phyloP scores from a whole-genome alignment of 2,113 vertebrate genomes.

The Peucedramus taeniatus region DNA sequence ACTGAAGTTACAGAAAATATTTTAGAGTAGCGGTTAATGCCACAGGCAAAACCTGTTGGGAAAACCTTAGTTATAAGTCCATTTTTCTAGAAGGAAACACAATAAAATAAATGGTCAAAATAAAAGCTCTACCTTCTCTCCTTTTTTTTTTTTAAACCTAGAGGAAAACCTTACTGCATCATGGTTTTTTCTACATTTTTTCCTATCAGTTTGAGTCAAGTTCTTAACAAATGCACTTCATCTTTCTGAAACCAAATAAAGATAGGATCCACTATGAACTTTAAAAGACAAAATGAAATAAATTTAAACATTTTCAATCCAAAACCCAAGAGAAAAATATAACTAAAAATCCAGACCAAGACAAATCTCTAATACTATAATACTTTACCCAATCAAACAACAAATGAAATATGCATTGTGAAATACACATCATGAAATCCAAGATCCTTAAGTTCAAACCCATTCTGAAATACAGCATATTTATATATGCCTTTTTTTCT shows the following conservation, averaged over 20 bases:
- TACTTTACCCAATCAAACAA: background rate
- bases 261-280: background rate
- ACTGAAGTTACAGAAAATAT: background rate
- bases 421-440: background rate
- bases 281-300: background rate
- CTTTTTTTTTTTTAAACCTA: background rate
- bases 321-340: background rate
- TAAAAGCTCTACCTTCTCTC: background rate
- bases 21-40: background rate
- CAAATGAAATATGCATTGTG: rapidly evolving
- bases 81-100: background rate
- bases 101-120: background rate
- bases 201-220: background rate
- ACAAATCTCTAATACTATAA: background rate
- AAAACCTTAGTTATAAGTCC: background rate
- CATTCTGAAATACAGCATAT: background rate
- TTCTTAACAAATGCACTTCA: background rate
- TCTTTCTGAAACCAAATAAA: background rate
- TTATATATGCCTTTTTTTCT: background rate
- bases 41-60: background rate
- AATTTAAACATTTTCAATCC: background rate
- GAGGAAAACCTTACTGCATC: background rate
- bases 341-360: background rate
- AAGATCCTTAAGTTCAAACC: background rate
- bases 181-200: background rate